Conservation (phyloP, 1,140 invertebrate species). For the Anadara kagoshimensis region DNA sequence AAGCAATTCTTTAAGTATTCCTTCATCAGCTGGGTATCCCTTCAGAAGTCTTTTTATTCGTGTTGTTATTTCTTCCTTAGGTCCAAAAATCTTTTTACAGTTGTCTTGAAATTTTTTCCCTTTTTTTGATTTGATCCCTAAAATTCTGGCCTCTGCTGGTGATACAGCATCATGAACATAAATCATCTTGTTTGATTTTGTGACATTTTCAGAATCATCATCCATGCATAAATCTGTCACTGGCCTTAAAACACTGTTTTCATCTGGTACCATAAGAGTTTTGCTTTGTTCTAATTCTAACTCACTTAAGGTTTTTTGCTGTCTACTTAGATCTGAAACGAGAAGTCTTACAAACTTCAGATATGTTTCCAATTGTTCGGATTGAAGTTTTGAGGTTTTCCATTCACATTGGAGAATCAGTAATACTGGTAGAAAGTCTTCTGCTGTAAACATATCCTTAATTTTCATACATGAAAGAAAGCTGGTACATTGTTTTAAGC, state of each 20-base stretch:
- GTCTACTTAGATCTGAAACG: too few relatives aligned
- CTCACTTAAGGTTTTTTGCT: too few relatives aligned
- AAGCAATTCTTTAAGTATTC: slow-evolving; percentile 63
- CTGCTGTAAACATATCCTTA: too few relatives aligned
- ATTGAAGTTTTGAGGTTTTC: too few relatives aligned
- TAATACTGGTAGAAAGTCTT: too few relatives aligned
- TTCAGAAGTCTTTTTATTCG: slow-evolving; percentile 58
- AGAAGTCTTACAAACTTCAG: too few relatives aligned
- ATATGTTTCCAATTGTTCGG: too few relatives aligned
- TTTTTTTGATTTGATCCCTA: slow-evolving; percentile 54
- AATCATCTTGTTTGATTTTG: slow-evolving; percentile 42
- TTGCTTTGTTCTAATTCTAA: slow-evolving; percentile 8
- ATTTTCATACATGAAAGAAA: too few relatives aligned
- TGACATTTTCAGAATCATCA: slow-evolving; percentile 27
- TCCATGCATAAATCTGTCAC: slow-evolving; percentile 50
- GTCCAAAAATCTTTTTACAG: slow-evolving; percentile 39
- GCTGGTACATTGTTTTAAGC: too few relatives aligned
- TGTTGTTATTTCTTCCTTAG: slow-evolving; percentile 59
- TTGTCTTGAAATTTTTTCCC: slow-evolving; percentile 31
- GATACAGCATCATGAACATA: slow-evolving; percentile 48
- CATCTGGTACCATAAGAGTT: slow-evolving; percentile 43
- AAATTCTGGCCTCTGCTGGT: slow-evolving; percentile 22
- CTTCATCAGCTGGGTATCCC: slow-evolving; percentile 60
- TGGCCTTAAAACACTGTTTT: slow-evolving; percentile 29
- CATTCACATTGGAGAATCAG: too few relatives aligned